These are phyloP conservation scores for Trinorchestia longiramus DNA, from an alignment of 1,140 invertebrate genomes.

Conservation along the genomic window DNA sequence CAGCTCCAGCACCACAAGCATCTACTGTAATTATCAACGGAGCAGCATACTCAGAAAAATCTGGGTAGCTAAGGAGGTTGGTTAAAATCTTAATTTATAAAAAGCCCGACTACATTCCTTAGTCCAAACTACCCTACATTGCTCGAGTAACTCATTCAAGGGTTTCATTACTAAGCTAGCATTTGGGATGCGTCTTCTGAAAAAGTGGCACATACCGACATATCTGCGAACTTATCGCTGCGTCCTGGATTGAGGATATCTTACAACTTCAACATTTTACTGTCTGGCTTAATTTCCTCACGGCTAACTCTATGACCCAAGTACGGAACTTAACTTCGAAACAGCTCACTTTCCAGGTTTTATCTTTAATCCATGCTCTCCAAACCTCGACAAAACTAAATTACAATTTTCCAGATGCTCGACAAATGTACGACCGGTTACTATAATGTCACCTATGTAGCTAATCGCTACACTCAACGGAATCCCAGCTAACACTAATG, in stretches of 20 bases:
- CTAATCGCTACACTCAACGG: background rate
- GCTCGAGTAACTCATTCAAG: background rate
- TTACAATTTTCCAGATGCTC: constrained; percentile 5
- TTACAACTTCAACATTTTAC: background rate
- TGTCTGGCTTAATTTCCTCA: background rate
- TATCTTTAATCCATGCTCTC: background rate
- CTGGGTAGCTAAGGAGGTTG: background rate
- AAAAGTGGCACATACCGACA: background rate
- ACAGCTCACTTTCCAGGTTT: background rate
- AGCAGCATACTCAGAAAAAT: background rate
- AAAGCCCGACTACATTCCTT: constrained; percentile 29
- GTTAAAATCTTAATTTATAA: background rate
- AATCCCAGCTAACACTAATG: background rate
- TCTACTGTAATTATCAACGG: background rate
- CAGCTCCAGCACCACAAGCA: constrained; percentile 28
- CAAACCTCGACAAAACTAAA: background rate
- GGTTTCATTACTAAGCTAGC: background rate
- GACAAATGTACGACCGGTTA: background rate
- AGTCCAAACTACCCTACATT: background rate
- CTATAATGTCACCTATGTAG: background rate
- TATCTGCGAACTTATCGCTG: background rate
- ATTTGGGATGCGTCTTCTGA: background rate
- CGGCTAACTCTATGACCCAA: background rate
- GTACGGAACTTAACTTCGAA: background rate
- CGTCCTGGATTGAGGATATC: background rate